Evolutionary conservation across 2,888 invertebrate genomes (phyloP).

Genomic region (Mactromeris polynyma): DNA sequence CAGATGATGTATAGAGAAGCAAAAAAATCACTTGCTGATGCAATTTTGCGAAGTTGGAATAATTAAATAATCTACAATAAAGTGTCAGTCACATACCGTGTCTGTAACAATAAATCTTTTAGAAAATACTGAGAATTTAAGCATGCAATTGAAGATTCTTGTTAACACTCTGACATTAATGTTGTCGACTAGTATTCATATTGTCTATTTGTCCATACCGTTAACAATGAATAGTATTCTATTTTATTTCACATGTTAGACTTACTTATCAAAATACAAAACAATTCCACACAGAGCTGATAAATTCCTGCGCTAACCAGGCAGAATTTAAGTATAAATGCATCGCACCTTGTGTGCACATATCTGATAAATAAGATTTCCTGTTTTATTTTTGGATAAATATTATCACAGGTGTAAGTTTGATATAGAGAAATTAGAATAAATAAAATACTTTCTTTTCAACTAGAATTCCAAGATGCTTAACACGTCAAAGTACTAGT

Average conservation of each 20-base stretch:
- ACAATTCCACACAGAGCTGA: neutral
- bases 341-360: neutral
- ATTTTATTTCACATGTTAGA: too few relatives aligned
- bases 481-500: too few relatives aligned
- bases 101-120: neutral
- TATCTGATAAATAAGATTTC: neutral
- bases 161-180: too few relatives aligned
- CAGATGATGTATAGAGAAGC: neutral
- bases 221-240: too few relatives aligned
- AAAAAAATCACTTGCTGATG: neutral
- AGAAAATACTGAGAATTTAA: neutral
- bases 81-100: too few relatives aligned
- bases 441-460: neutral
- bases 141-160: neutral
- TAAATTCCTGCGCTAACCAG: neutral
- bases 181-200: too few relatives aligned
- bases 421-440: constrained; percentile 6
- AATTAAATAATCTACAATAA: neutral
- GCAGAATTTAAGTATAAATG: neutral
- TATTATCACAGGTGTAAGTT: constrained; percentile 22
- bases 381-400: constrained; percentile 11
- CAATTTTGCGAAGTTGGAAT: neutral
- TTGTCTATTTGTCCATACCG: too few relatives aligned
- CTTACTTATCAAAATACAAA: too few relatives aligned
- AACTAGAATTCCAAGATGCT: neutral